Conservation (phyloP, 2,113 vertebrate genomes). For the human (Homo sapiens) region DNA sequence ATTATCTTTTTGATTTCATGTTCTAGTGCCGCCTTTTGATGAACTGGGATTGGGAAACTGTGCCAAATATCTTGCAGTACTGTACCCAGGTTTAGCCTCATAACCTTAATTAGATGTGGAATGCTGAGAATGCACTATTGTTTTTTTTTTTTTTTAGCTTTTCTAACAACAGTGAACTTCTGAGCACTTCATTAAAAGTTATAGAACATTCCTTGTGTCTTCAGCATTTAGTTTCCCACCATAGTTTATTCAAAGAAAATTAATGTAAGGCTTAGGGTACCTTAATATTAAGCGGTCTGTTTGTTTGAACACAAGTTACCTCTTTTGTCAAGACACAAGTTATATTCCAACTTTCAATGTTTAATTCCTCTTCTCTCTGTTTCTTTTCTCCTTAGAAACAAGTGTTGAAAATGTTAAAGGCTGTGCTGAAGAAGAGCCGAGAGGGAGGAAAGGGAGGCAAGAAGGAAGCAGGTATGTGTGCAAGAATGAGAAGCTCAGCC, state of each 20-base stretch:
- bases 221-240: constrained; percentile 57
- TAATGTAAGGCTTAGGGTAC: constrained; percentile 19
- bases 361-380: constrained; percentile 69
- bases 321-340: not conserved
- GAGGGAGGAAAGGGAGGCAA: constrained; percentile 94
- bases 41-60: not conserved
- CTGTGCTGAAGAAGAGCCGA: constrained; percentile 97
- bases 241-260: not conserved
- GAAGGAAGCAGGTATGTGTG: constrained; percentile 93
- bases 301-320: constrained; percentile 20
- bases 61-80: constrained; percentile 46
- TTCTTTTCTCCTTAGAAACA: constrained; percentile 71
- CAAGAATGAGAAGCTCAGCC: not conserved
- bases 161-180: constrained; percentile 84
- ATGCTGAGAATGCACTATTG: constrained; percentile 86
- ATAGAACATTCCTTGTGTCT: constrained; percentile 76
- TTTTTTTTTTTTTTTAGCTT: constrained; percentile 78
- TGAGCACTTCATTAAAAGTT: constrained; percentile 85
- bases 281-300: not conserved
- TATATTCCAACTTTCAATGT: constrained; percentile 12
- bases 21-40: constrained; percentile 9
- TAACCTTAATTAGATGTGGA: constrained; percentile 90
- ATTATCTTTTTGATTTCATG: constrained; percentile 11
- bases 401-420: constrained; percentile 93
- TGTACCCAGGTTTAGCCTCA: constrained; percentile 80